Percentiles rank a stretch among this genome's conserved stretches.
Evolutionary conservation across 2,797 vertebrate species (phyloP).

Genomic region (Anguilla marmorata): DNA sequence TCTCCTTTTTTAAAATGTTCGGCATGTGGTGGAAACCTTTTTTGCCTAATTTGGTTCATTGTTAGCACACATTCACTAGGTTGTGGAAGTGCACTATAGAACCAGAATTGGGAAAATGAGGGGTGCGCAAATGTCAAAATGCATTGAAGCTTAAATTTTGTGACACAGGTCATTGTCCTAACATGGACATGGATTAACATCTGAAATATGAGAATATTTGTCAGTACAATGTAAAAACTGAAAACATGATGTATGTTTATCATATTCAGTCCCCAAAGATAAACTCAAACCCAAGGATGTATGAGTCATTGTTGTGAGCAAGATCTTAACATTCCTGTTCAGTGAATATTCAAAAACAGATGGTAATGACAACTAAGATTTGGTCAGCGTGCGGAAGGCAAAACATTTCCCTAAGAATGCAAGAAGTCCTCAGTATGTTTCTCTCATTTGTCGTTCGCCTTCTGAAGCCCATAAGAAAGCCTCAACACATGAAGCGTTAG

Average conservation of each 20-base stretch:
- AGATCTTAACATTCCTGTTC: background rate
- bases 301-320: background rate
- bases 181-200: background rate
- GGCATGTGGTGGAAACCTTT: background rate
- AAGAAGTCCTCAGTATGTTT: background rate
- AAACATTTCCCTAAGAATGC: background rate
- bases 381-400: background rate
- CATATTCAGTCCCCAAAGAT: background rate
- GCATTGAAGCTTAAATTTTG: background rate
- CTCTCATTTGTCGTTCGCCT: background rate
- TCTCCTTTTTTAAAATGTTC: background rate
- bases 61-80: background rate
- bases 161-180: background rate
- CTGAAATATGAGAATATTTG: background rate
- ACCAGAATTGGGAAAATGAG: background rate
- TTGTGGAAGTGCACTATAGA: background rate
- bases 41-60: constrained; percentile 5
- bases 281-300: background rate
- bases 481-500: background rate
- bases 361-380: background rate
- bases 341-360: background rate
- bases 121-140: background rate
- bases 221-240: background rate
- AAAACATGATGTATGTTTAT: background rate
- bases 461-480: background rate